Evolutionary conservation across 2,797 vertebrate species (phyloP).

Genomic region (Sylvilagus floridanus): DNA sequence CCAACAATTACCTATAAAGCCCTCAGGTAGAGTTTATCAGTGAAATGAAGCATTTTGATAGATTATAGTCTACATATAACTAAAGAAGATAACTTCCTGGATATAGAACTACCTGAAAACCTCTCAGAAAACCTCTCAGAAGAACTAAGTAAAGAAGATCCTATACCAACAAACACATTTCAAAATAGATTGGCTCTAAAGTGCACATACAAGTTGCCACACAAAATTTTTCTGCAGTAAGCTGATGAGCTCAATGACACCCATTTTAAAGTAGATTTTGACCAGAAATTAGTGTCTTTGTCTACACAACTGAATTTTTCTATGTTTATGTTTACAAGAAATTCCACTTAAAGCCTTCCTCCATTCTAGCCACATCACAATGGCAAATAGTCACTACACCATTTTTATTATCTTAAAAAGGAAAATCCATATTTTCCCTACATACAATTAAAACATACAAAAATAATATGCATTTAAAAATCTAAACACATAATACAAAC

Average conservation of each 20-base stretch:
- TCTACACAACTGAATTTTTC: background rate
- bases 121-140: constrained; percentile 35
- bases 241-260: background rate
- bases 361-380: background rate
- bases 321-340: background rate
- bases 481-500: background rate
- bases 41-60: background rate
- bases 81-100: background rate
- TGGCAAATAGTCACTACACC: constrained; percentile 4
- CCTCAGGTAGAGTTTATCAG: background rate
- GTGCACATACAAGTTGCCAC: background rate
- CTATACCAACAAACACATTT: background rate
- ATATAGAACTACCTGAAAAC: constrained; percentile 24
- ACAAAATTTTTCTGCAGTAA: background rate
- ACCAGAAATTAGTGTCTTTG: background rate
- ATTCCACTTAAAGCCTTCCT: background rate
- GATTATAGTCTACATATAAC: background rate
- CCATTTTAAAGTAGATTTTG: background rate
- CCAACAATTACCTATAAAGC: background rate
- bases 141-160: background rate
- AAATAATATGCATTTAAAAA: constrained; percentile 14
- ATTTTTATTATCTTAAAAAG: constrained; percentile 23
- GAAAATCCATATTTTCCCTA: constrained; percentile 42
- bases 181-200: background rate
- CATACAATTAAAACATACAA: constrained; percentile 26